Evolutionary conservation across 37 sponge, comb jelly and placozoan species (phyloP).

Genomic region (Hormiphora californensis): DNA sequence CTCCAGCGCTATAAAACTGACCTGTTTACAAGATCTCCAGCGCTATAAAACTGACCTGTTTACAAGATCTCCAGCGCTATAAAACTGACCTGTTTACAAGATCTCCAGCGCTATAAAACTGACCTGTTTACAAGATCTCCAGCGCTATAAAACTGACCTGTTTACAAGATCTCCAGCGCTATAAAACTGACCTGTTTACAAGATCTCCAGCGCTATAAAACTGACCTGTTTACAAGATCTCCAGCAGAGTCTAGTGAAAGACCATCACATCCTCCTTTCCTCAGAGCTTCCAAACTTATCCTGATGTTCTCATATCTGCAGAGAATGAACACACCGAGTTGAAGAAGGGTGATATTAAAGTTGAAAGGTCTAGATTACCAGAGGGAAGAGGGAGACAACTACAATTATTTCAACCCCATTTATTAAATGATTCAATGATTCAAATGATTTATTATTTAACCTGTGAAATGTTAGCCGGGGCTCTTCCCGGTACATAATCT

Average conservation of each 20-base stretch:
- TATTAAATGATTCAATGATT: neutral
- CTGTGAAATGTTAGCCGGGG: slow-evolving; percentile 36
- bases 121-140: no score
- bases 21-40: no score
- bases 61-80: no score
- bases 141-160: no score
- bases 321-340: neutral
- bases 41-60: no score
- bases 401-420: neutral
- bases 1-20: no score
- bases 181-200: neutral
- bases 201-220: neutral
- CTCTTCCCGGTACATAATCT: neutral
- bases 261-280: neutral
- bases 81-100: no score
- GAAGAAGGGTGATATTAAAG: neutral
- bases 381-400: no score
- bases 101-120: no score
- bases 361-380: neutral
- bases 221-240: slow-evolving; percentile 17
- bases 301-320: slow-evolving; percentile 47
- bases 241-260: slow-evolving; percentile 18
- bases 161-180: no score
- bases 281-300: slow-evolving; percentile 9
- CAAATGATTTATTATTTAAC: neutral